Percentiles rank a stretch among this genome's conserved stretches.
Conservation (phyloP, 2,797 vertebrate species). For the Ibycter americanus region DNA sequence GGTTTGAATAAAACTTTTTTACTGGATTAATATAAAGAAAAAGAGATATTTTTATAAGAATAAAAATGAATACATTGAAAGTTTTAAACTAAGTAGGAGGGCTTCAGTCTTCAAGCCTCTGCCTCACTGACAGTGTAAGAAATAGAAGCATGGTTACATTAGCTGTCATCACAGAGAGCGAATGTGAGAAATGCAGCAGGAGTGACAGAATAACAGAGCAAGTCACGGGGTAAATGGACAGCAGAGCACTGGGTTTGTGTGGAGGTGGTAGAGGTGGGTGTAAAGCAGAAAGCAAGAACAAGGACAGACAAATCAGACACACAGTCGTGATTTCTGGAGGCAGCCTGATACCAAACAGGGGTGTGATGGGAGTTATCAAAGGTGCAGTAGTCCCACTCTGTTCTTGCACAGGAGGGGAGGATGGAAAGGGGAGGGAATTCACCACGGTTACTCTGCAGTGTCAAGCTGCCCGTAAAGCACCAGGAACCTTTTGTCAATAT, state of each 20-base stretch:
- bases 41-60: background rate
- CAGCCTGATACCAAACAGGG: background rate
- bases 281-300: background rate
- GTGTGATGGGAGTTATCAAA: background rate
- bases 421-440: background rate
- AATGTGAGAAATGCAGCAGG: background rate
- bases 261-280: background rate
- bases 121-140: background rate
- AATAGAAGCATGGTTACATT: background rate
- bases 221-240: background rate
- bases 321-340: background rate
- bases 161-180: background rate
- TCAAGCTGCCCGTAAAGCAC: background rate
- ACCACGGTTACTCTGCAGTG: background rate
- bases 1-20: background rate
- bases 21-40: background rate
- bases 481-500: background rate
- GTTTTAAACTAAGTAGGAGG: background rate
- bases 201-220: background rate
- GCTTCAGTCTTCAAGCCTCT: background rate
- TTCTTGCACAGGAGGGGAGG: background rate
- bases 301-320: background rate
- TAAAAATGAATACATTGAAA: background rate
- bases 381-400: background rate
- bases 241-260: background rate